These are phyloP conservation scores for Holotrichia oblita DNA, from an alignment of 1,140 invertebrate species.

Conservation along the genomic window DNA sequence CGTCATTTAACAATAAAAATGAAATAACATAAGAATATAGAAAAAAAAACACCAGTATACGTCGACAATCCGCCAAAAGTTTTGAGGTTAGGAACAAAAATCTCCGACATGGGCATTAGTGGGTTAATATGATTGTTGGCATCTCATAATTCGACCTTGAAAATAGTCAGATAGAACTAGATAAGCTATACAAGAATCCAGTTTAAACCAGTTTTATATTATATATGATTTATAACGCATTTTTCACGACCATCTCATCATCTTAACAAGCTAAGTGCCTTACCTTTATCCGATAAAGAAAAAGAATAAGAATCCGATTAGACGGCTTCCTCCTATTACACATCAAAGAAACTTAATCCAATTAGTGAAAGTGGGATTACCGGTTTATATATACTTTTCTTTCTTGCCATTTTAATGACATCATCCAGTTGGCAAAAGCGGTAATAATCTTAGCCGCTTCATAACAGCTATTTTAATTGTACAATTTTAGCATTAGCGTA, in stretches of 20 bases:
- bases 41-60: too few species aligned
- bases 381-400: background rate
- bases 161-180: too few species aligned
- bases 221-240: background rate
- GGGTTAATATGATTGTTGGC: too few species aligned
- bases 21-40: too few species aligned
- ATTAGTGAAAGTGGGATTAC: background rate
- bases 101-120: too few species aligned
- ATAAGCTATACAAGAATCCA: too few species aligned
- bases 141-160: too few species aligned
- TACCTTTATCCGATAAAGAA: background rate
- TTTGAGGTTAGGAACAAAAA: too few species aligned
- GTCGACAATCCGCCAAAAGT: too few species aligned
- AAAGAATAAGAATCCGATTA: background rate
- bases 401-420: background rate
- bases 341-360: slow-evolving; percentile 12
- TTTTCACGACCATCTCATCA: background rate
- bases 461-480: background rate
- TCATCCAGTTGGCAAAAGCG: background rate
- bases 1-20: too few species aligned
- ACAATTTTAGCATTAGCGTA: background rate
- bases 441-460: slow-evolving; percentile 4
- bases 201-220: too few species aligned
- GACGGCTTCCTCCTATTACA: slow-evolving; percentile 10
- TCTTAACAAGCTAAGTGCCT: background rate